Percentiles rank a stretch among this genome's conserved stretches.
Conservation (phyloP, 2,113 vertebrate species). For the Zootoca vivipara region DNA sequence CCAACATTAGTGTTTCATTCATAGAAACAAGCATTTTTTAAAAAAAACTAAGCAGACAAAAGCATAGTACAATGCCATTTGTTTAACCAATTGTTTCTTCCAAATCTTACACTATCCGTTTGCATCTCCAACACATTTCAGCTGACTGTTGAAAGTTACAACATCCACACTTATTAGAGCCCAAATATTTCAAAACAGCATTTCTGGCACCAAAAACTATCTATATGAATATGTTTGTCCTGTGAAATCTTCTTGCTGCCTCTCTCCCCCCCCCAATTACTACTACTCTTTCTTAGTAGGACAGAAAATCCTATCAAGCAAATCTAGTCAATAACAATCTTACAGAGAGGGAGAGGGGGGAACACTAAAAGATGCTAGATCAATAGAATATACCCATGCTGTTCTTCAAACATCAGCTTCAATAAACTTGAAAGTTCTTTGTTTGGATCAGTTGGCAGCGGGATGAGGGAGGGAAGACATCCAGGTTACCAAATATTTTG, state of each 20-base stretch:
- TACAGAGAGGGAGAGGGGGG: background rate
- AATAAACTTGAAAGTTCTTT: background rate
- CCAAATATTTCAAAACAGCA: slow-evolving; percentile 16
- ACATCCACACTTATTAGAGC: background rate
- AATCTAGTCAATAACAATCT: slow-evolving; percentile 31
- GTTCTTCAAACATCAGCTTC: background rate
- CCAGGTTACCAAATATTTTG: background rate
- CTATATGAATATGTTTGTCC: background rate
- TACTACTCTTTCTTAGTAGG: background rate
- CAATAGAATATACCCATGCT: slow-evolving; percentile 15
- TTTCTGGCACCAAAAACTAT: background rate
- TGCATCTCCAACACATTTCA: background rate
- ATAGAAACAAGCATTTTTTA: background rate
- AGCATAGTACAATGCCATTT: background rate
- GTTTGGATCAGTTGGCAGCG: background rate
- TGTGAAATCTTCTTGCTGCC: background rate
- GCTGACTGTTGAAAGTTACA: background rate
- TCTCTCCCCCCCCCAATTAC: background rate
- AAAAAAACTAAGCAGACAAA: background rate
- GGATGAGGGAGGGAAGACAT: background rate
- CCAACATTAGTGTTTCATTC: background rate
- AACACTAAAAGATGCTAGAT: background rate
- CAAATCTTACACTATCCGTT: background rate
- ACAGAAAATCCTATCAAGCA: background rate
- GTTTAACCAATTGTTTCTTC: background rate